Evolutionary conservation across 2,113 vertebrate genomes (phyloP).

Genomic region (Burhinus bistriatus): DNA sequence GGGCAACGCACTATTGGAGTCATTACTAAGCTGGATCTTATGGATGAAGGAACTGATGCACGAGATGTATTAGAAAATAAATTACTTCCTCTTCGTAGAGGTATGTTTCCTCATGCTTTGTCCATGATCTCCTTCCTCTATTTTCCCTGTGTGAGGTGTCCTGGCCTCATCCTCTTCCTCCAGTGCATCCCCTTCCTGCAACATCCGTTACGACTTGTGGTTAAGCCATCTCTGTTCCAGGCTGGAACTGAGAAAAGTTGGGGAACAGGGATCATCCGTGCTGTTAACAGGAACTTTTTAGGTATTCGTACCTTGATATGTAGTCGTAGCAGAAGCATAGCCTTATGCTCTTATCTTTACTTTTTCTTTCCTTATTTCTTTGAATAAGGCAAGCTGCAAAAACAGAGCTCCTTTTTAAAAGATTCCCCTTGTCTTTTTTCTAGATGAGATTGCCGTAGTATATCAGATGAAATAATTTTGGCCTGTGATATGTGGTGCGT

Average conservation of each 20-base stretch:
- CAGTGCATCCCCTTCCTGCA: background rate
- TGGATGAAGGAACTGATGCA: constrained; percentile 98
- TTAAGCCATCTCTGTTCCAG: background rate
- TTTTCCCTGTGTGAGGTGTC: background rate
- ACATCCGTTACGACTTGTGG: background rate
- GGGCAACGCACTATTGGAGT: constrained; percentile 96
- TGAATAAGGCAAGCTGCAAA: background rate
- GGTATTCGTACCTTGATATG: background rate
- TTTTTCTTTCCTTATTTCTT: background rate
- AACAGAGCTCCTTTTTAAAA: background rate
- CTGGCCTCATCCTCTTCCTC: background rate
- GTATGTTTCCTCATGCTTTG: constrained; percentile 55
- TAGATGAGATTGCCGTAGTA: background rate
- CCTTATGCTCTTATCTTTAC: background rate
- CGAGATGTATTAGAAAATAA: constrained; percentile 97
- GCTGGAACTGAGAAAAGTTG: background rate
- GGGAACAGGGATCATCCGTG: background rate
- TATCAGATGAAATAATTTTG: background rate
- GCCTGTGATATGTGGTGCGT: background rate
- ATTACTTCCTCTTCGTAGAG: constrained; percentile 91
- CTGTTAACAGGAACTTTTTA: background rate
- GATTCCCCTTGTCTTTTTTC: accelerated
- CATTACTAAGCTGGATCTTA: constrained; percentile 97
- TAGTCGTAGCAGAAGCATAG: background rate
- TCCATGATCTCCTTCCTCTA: background rate